These are phyloP conservation scores for Busseola fusca DNA, from an alignment of 2,888 invertebrate species.

Conservation along the genomic window DNA sequence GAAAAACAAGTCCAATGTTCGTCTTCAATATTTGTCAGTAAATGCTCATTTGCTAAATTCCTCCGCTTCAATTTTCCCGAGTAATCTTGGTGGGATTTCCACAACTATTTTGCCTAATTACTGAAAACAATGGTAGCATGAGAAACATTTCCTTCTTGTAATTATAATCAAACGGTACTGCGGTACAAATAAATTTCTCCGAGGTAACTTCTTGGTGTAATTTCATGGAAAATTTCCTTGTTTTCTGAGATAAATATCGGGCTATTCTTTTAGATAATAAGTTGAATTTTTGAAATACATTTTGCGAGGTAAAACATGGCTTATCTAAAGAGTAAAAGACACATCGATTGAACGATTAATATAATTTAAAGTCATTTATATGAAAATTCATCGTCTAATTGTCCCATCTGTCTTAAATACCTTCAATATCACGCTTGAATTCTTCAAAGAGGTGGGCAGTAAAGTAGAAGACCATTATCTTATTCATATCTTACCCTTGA, in stretches of 20 bases:
- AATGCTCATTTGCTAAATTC: slow-evolving; percentile 21
- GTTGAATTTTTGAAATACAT: slow-evolving; percentile 4
- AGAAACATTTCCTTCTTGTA: slow-evolving; percentile 45
- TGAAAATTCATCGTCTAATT: slow-evolving; percentile 13
- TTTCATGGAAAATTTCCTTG: slow-evolving; percentile 34
- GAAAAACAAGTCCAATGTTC: background rate
- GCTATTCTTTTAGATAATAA: slow-evolving; percentile 11
- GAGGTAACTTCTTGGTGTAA: slow-evolving; percentile 31
- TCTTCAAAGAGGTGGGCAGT: background rate
- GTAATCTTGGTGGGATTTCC: slow-evolving; percentile 27
- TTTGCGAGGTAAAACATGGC: background rate
- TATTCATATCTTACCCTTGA: background rate
- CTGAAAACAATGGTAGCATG: slow-evolving; percentile 43
- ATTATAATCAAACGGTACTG: slow-evolving; percentile 53
- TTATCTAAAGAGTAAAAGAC: slow-evolving; percentile 9
- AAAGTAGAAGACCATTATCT: background rate
- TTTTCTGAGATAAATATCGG: slow-evolving; percentile 33
- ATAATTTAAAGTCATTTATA: background rate
- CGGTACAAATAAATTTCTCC: slow-evolving; percentile 44
- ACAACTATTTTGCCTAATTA: slow-evolving; percentile 22
- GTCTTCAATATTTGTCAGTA: background rate
- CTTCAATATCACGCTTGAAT: slow-evolving; percentile 15
- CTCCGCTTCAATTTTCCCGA: slow-evolving; percentile 2
- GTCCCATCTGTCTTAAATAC: slow-evolving; percentile 14
- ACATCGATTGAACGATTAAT: background rate